Evolutionary conservation across 1,140 invertebrate genomes (phyloP), one percentile per base, ranked within the genome.

Genomic region (Apis dorsata): DNA sequence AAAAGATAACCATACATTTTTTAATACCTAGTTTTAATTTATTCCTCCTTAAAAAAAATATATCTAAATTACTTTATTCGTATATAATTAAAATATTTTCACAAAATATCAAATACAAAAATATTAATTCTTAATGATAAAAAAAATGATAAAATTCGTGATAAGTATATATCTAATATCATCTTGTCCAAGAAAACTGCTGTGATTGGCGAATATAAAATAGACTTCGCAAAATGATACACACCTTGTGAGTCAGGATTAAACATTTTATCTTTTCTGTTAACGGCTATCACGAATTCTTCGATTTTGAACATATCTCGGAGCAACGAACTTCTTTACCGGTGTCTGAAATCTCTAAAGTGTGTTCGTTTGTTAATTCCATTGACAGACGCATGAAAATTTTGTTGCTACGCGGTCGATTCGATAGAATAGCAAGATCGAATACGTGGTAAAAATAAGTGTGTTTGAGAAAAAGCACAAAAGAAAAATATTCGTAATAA

Each of bases 211-310:
- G 63, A 69, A 34, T 51, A 8, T 10, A 21, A 34, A 49, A 17
- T 51, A 4, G 24, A 9, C 44, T 2, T 15, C 19, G 55, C 3
- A 65, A 60, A 60, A 76, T 19, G 53, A 0, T 10, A 55, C 53
- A 53, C 24, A 60, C 73, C 34, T 76, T 81, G 63, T 81, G 73
- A 77, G 24, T 34, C 12, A 44, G 55, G 62, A 24, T 69, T 81
- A 82, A 82, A 62, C 17, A 15, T 68, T 75, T 57, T 28, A 77
- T 77, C 80, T 77, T 44, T 24, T 13, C 65, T 51, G 66, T 75
- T 81, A 81, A 77, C 80, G 65, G 65, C 62, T 53, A 77, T 82
- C 44, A 49, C 15, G 44, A 82, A 77, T 82, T 77, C 73, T 77
- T 77, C 65, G 66, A 49, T 72, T 83, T 83, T 71, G 68, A 79